phyloP scores from a whole-genome alignment of 2,797 vertebrate genomes.

The Holocentrus rufus region DNA sequence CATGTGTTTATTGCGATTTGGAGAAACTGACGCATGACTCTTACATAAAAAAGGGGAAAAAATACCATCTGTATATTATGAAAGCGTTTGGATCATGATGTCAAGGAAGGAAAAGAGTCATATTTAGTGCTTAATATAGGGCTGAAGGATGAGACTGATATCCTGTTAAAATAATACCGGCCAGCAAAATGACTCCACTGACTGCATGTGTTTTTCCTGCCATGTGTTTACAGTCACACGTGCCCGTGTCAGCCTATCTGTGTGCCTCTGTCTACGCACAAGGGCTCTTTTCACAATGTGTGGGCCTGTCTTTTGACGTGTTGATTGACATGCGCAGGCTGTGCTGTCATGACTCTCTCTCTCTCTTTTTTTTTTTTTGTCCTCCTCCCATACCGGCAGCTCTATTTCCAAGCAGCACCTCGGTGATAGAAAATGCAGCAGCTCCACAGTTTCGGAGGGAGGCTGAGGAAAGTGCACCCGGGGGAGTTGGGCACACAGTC shows the following conservation, averaged over 20 bases:
- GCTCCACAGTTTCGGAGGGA: constrained; percentile 28
- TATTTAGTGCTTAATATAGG: not conserved
- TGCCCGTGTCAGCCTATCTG: constrained; percentile 1
- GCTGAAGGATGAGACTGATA: not conserved
- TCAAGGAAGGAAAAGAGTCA: not conserved
- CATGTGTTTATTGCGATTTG: constrained; percentile 19
- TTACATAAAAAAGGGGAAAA: constrained; percentile 5
- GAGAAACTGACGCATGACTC: constrained; percentile 11
- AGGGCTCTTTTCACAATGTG: constrained; percentile 25
- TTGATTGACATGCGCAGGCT: constrained; percentile 47
- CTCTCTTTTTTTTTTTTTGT: constrained; percentile 2
- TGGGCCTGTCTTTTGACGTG: constrained; percentile 37
- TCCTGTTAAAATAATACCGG: not conserved
- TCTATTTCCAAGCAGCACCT: constrained; percentile 39
- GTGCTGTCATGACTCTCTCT: constrained; percentile 28
- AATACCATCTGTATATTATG: not conserved
- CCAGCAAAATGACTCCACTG: too few species aligned
- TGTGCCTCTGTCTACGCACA: not conserved
- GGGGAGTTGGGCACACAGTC: constrained; percentile 22
- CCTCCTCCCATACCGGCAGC: constrained; percentile 14
- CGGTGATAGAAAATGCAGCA: constrained; percentile 34
- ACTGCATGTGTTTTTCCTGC: too few species aligned
- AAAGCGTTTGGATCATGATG: not conserved
- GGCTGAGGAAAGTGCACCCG: constrained; percentile 9
- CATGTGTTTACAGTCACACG: too few species aligned